Evolutionary conservation across 2,888 invertebrate species (phyloP).

Genomic region (Xiphydria camelus): DNA sequence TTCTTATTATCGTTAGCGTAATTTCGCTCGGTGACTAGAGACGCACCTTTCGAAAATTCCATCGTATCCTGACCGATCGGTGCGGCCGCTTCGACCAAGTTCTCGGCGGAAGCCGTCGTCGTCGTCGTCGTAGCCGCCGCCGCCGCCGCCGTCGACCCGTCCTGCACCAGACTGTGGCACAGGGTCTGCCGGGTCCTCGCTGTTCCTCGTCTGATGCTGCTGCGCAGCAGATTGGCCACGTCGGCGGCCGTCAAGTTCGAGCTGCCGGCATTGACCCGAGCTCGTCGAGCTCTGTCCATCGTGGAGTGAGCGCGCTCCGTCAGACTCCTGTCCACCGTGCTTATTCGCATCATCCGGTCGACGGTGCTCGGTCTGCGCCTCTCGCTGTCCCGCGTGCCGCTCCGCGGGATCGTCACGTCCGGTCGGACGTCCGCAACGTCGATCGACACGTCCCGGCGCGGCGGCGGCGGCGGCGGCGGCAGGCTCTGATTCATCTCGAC

Average conservation of each 20-base stretch:
- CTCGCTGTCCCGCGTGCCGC: slow-evolving; percentile 8
- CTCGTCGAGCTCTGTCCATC: slow-evolving; percentile 32
- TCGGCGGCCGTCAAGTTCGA: slow-evolving; percentile 63
- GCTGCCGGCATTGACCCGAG: slow-evolving; percentile 27
- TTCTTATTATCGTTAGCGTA: slow-evolving; percentile 43
- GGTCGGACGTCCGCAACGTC: slow-evolving; percentile 30
- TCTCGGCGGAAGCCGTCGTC: slow-evolving; percentile 43
- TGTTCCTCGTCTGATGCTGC: slow-evolving; percentile 62
- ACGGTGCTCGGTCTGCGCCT: slow-evolving; percentile 43
- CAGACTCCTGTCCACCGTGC: slow-evolving; percentile 31
- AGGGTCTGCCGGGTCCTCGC: slow-evolving; percentile 47
- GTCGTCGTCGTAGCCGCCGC: no score
- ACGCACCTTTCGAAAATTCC: slow-evolving; percentile 40
- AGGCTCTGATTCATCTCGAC: slow-evolving; percentile 64
- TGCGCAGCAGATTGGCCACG: slow-evolving; percentile 63
- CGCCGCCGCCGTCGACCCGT: slow-evolving; percentile 9
- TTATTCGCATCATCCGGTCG: slow-evolving; percentile 40
- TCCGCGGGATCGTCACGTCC: slow-evolving; percentile 29
- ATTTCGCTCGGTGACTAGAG: slow-evolving; percentile 43
- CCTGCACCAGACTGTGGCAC: slow-evolving; percentile 34
- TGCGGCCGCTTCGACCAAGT: slow-evolving; percentile 53
- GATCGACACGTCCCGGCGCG: slow-evolving; percentile 32
- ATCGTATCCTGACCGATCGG: slow-evolving; percentile 52
- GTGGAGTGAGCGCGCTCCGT: slow-evolving; percentile 43
- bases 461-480: slow-evolving; percentile 15